Base-by-base conservation (phyloP, 2,113 vertebrate species). In the Dascyllus trimaculatus region DNA sequence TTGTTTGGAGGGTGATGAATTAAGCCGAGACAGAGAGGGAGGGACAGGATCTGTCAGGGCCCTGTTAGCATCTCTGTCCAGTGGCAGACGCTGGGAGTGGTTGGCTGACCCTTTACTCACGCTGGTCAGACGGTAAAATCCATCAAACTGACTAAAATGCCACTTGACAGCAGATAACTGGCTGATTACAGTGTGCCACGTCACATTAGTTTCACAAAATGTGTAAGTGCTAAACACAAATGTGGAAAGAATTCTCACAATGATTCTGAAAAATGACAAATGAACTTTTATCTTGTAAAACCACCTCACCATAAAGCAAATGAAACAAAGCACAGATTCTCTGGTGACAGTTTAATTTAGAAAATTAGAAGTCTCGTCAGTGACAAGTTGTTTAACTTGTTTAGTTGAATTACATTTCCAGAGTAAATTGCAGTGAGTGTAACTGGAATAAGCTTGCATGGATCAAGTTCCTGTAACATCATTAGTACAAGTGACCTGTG, bases 1-100 rank as follows among this genome's bases (percentile, higher is more conserved):
- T 91, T 87, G 86, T 93, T 93, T 89, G 71, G 63, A 59, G 63
- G 72, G 53, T 91, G 88, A 92, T 91, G 89, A 89, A 93, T 93
- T 91, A 86, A 87, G 85, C 32, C 2, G 22, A 75, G 85, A 76
- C 57, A 43, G 82, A 40, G 68, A 74, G 76, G 88, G 86, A 78
- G 89, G 76, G 81, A 79, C 49, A 13, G 75, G 66, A 80, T 88
- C 84, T 91, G 89, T 93, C 91, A 89, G 5, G 71, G 38, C 63
- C 87, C 90, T 88, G 90, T 92, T 92, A 92, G 88, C 84, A 64
- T 92, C 88, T 89, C 79, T 88, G 81, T 91, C 86, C 84, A 60
- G 72, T 76, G 73, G 74, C 86, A 86, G 88, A 85, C 70, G 1
- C 68, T 71, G 76, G 84, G 78, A 88, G 91, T 70, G 66, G 61